Evolutionary conservation across 2,113 vertebrate genomes (phyloP), one percentile per base, ranked within the genome.

Genomic region (Peromyscus leucopus): DNA sequence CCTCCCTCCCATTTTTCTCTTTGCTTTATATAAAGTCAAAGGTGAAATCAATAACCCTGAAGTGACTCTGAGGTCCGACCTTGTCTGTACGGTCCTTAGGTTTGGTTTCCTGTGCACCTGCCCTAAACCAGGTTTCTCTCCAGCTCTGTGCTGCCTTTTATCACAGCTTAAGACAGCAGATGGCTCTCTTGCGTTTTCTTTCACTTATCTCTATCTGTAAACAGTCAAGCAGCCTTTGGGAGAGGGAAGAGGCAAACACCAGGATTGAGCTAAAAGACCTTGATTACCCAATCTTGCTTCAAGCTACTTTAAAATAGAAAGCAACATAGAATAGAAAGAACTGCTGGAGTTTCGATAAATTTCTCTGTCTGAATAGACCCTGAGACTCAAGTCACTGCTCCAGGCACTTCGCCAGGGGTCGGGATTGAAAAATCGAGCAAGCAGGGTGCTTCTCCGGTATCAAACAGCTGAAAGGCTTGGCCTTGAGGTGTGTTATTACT

Each of bases 131-230:
- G 55, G 9, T 6, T 97, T 96, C 90, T 46, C 76, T 79, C 69
- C 96, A 33, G 94, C 95, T 96, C 48, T 67, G 82, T 84, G 89
- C 95, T 93, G 79, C 71, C 97, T 98, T 99, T 99, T 98, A 99
- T 99, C 99, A 98, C 99, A 98, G 96, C 63, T 98, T 99, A 99
- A 99, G 99, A 99, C 99, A 99, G 99, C 99, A 99, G 99, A 99
- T 99, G 99, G 99, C 99, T 99, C 99, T 99, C 99, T 99, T 99
- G 99, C 99, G 99, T 99, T 99, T 99, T 98, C 98, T 98, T 99
- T 98, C 96, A 63, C 97, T 97, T 98, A 98, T 86, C 97, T 98
- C 98, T 89, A 31, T 96, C 96, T 94, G 97, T 98, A 99, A 98
- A 99, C 98, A 98, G 98, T 97, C 87, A 96, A 96, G 96, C 89